Evolutionary conservation across 2,888 invertebrate genomes (phyloP), one percentile per base, ranked within the genome.

Genomic region (Scaptomyza polygonia): DNA sequence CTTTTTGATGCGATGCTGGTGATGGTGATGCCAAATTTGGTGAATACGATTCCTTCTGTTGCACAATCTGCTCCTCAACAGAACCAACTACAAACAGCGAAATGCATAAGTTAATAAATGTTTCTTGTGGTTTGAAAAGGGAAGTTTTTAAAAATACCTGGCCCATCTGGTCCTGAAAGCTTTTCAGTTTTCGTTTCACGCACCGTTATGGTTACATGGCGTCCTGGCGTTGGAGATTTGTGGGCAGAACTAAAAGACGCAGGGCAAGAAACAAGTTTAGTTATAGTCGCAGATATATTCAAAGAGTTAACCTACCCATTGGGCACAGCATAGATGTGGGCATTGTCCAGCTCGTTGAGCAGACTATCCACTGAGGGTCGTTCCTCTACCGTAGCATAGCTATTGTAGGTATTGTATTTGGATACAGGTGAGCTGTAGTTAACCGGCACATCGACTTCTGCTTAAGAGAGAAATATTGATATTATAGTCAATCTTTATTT

Each of bases 291-390:
- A 8, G 3, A 8, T 16, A 1, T 12, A 30, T 9, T 3, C 5
- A 7, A 16, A 0, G 0, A n/a, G 0, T 9, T 0, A 2, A 68
- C 69, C 73, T 91, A 96, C 96, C 96, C 96, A 92, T 95, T 95
- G 27, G 95, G 95, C 76, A 95, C 93, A 70, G 95, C 95, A 62
- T 96, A 92, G 43, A 92, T 85, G 36, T 90, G 88, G 9, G 91
- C 91, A 80, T 88, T 91, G 55, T 91, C 96, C 88, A 98, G 93
- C 92, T 98, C 97, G 84, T 97, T 97, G 61, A 98, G 93, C 47
- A 98, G 93, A 72, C 96, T 96, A 92, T 98, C 98, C 55, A 98
- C 97, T 0, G 96, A 95, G 11, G 97, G 97, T 64, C 97, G 93
- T 65, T 93, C 93, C 66, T 89, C 90, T 44, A 85, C 86, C 14